Percentiles rank a stretch among this genome's conserved stretches.
phyloP scores from a whole-genome alignment of 2,888 invertebrate genomes.

The Cremastinae sp. region DNA sequence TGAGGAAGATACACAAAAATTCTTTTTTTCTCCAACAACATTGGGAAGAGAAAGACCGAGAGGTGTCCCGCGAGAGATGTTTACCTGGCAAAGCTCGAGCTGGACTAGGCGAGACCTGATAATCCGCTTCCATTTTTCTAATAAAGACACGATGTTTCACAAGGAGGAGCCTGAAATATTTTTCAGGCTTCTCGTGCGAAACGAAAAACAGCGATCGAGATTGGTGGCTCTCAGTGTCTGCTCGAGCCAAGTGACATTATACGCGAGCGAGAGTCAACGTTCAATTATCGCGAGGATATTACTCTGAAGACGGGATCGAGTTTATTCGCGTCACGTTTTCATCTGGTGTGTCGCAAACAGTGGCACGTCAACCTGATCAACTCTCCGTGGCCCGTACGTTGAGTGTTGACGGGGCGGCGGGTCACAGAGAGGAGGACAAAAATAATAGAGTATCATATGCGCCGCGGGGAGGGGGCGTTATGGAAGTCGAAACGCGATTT shows the following conservation, averaged over 20 bases:
- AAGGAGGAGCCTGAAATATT: constrained; percentile 29
- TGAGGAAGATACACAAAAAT: not conserved
- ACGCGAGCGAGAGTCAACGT: constrained; percentile 49
- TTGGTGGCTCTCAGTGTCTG: constrained; percentile 16
- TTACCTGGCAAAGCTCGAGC: constrained; percentile 79
- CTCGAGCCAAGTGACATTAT: constrained; percentile 63
- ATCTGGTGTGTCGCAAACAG: constrained; percentile 64
- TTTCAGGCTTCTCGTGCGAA: constrained; percentile 31
- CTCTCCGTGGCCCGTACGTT: constrained; percentile 23
- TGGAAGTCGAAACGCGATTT: not conserved
- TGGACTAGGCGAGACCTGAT: constrained; percentile 78
- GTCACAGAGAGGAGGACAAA: too few relatives aligned
- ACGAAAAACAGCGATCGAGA: constrained; percentile 16
- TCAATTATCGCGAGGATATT: constrained; percentile 47
- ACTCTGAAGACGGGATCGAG: constrained; percentile 48
- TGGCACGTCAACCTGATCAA: constrained; percentile 43
- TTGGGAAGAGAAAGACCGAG: not conserved
- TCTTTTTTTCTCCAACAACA: not conserved
- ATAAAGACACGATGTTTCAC: constrained; percentile 26
- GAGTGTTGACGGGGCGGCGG: not conserved
- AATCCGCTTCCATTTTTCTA: constrained; percentile 78
- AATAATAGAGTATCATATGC: too few relatives aligned
- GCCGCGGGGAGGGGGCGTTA: not conserved
- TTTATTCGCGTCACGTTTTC: constrained; percentile 73
- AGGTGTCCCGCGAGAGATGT: constrained; percentile 35